Percentiles rank a stretch among this genome's conserved stretches.
phyloP scores from a whole-genome alignment of 2,888 invertebrate species.

The Calameuta idolon region DNA sequence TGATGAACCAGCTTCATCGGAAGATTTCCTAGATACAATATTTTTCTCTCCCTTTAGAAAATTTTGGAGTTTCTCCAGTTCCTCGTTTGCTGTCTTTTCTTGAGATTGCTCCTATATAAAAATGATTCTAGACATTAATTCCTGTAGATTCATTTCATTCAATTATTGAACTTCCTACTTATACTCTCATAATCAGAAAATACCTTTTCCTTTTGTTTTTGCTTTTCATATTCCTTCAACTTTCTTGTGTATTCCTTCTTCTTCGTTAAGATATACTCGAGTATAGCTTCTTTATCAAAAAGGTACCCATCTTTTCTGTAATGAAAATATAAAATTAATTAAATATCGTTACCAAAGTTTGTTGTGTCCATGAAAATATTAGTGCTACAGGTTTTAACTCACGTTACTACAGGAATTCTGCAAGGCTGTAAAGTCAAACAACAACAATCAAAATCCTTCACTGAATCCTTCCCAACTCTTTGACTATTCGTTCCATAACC shows the following conservation, averaged over 20 bases:
- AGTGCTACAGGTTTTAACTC: constrained; percentile 55
- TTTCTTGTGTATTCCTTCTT: constrained; percentile 92
- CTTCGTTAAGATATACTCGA: constrained; percentile 94
- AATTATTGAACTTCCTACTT: not conserved
- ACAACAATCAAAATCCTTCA: constrained; percentile 97
- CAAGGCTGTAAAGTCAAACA: constrained; percentile 97
- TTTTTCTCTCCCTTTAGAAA: constrained; percentile 88
- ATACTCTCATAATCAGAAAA: not conserved
- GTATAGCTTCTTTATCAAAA: constrained; percentile 96
- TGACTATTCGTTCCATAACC: constrained; percentile 91
- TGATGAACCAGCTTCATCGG: constrained; percentile 61
- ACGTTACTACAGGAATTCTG: constrained; percentile 90
- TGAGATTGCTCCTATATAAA: constrained; percentile 71
- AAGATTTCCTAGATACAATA: constrained; percentile 68
- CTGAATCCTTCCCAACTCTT: constrained; percentile 93
- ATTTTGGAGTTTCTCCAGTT: constrained; percentile 79
- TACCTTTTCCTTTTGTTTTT: constrained; percentile 81
- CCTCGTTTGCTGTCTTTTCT: constrained; percentile 79
- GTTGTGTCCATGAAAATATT: not conserved
- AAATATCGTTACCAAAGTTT: not conserved
- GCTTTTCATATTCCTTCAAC: constrained; percentile 91
- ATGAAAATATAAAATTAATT: constrained; percentile 9
- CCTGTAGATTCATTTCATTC: not conserved
- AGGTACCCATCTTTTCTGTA: constrained; percentile 86
- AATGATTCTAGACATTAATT: not conserved